Evolutionary conservation across 2,888 invertebrate species (phyloP).

Genomic region (Cryptus viduatorius): DNA sequence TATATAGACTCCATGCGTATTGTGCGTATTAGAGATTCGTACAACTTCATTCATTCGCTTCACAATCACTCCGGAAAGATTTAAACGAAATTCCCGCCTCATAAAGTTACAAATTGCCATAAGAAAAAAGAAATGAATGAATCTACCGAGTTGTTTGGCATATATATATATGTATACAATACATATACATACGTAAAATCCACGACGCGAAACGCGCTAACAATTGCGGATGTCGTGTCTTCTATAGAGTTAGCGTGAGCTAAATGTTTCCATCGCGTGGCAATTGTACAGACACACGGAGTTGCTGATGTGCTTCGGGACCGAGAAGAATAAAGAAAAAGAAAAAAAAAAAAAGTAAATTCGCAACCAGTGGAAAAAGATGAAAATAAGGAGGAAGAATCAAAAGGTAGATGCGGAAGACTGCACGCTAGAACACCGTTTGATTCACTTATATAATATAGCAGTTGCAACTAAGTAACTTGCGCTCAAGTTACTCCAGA

Average conservation of each 20-base stretch:
- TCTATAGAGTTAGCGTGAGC: constrained; percentile 33
- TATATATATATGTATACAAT: neutral
- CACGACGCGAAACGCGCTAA: constrained; percentile 45
- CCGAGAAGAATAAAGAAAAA: constrained; percentile 3
- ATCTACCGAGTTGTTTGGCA: neutral
- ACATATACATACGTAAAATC: constrained; percentile 28
- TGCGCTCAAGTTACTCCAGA: neutral
- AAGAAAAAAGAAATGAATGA: constrained; percentile 43
- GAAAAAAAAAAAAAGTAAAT: constrained; percentile 24
- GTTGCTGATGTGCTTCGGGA: constrained; percentile 21
- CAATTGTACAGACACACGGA: constrained; percentile 18
- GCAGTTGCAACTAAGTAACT: neutral
- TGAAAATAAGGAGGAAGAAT: constrained; percentile 1
- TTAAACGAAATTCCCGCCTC: neutral
- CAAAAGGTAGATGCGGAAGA: constrained; percentile 31
- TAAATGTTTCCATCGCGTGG: constrained; percentile 54
- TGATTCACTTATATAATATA: constrained; percentile 1
- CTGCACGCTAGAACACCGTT: constrained; percentile 17
- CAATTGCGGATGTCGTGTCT: constrained; percentile 53
- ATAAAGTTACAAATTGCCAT: neutral
- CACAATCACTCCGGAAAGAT: neutral
- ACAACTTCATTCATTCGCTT: constrained; percentile 17
- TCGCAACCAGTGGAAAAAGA: constrained; percentile 1
- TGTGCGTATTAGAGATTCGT: constrained; percentile 3
- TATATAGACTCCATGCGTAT: neutral